Conservation (phyloP, 2,888 invertebrate genomes). For the Acronicta alni region DNA sequence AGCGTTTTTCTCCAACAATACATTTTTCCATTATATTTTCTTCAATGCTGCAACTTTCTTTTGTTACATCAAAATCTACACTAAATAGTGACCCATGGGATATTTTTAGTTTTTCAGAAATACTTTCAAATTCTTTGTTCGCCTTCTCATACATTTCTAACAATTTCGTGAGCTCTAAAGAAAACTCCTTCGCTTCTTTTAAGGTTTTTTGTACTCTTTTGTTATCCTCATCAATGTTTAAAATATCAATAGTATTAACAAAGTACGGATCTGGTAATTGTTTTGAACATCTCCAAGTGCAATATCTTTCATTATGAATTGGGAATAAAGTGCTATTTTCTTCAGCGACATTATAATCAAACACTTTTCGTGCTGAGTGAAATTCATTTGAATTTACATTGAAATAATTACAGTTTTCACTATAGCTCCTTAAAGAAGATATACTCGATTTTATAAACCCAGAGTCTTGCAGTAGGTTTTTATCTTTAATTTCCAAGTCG, state of each 20-base stretch:
- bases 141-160: constrained; percentile 72
- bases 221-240: constrained; percentile 51
- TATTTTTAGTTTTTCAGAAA: constrained; percentile 59
- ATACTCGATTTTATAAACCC: constrained; percentile 2
- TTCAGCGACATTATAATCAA: constrained; percentile 10
- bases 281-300: not conserved
- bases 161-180: constrained; percentile 61
- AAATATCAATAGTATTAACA: constrained; percentile 3
- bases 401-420: constrained; percentile 1
- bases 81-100: constrained; percentile 35
- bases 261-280: constrained; percentile 3
- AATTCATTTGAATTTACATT: constrained; percentile 14
- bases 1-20: not conserved
- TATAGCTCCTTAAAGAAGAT: constrained; percentile 7
- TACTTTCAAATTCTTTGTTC: constrained; percentile 68
- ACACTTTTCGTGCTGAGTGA: constrained; percentile 3
- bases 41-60: not conserved
- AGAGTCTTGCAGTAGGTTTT: not conserved
- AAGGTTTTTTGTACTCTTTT: constrained; percentile 61
- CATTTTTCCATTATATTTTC: constrained; percentile 1
- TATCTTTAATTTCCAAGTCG: constrained; percentile 1
- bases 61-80: constrained; percentile 12
- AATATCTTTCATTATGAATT: constrained; percentile 6
- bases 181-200: constrained; percentile 64
- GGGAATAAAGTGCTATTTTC: constrained; percentile 1